These are phyloP conservation scores for Drosophila meridionalis DNA, from an alignment of 2,888 invertebrate species.

Conservation along the genomic window DNA sequence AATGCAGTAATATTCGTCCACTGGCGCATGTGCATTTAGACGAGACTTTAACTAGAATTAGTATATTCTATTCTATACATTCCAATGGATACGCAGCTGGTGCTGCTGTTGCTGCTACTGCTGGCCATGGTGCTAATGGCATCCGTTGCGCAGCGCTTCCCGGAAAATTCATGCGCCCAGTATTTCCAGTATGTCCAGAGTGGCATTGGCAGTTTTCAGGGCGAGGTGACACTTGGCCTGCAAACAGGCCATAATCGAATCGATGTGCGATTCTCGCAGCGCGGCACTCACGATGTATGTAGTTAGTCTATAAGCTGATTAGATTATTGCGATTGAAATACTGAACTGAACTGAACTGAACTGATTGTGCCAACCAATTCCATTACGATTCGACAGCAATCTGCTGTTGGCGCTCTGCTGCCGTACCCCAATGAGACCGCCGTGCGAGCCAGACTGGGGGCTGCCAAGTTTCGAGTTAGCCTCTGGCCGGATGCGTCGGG, in stretches of 20 bases:
- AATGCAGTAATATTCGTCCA: slow-evolving; percentile 36
- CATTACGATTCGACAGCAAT: slow-evolving; percentile 30
- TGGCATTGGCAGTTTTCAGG: slow-evolving; percentile 31
- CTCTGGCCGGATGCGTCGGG: slow-evolving; percentile 40
- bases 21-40: slow-evolving; percentile 30
- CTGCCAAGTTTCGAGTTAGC: slow-evolving; percentile 49
- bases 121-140: slow-evolving; percentile 8
- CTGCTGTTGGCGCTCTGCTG: slow-evolving; percentile 46
- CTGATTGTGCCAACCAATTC: neutral
- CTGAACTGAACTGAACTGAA: neutral
- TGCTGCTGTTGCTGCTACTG: slow-evolving; percentile 14
- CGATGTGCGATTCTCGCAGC: slow-evolving; percentile 61
- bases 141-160: slow-evolving; percentile 46
- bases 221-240: slow-evolving; percentile 62
- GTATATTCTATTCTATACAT: neutral
- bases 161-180: slow-evolving; percentile 52
- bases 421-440: slow-evolving; percentile 56
- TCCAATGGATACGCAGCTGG: slow-evolving; percentile 15
- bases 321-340: slow-evolving; percentile 13
- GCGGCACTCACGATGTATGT: slow-evolving; percentile 52
- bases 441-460: slow-evolving; percentile 1
- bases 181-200: slow-evolving; percentile 54
- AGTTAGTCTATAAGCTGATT: slow-evolving; percentile 23
- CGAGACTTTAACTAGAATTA: slow-evolving; percentile 7
- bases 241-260: slow-evolving; percentile 56